Evolutionary conservation across 2,797 vertebrate species (phyloP).

Genomic region (Epinephelus awoara): DNA sequence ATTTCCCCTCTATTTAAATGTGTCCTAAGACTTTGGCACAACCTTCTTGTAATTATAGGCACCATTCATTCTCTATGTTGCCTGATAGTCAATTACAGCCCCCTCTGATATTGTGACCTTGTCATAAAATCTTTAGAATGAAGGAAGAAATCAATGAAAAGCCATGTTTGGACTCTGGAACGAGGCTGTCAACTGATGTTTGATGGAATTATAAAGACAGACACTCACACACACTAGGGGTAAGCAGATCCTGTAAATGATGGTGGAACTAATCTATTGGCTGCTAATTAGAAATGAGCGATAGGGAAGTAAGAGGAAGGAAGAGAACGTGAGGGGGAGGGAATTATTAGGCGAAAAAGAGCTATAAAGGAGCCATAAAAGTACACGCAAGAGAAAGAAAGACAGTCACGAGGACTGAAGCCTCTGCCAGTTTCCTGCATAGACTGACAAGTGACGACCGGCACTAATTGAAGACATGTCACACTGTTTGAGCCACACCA

Average conservation of each 20-base stretch:
- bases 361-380: conserved; percentile 32
- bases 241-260: conserved; percentile 47
- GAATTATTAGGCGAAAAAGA: conserved; percentile 24
- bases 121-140: conserved; percentile 64
- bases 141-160: conserved; percentile 57
- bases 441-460: conserved; percentile 20
- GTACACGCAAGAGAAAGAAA: conserved; percentile 15
- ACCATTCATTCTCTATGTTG: conserved; percentile 15
- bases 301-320: conserved; percentile 34
- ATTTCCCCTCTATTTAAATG: not conserved
- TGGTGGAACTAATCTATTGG: conserved; percentile 60
- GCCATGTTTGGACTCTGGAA: conserved; percentile 45
- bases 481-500: conserved; percentile 35
- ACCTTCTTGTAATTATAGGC: conserved; percentile 35
- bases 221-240: conserved; percentile 15
- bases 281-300: conserved; percentile 63
- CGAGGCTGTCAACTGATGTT: conserved; percentile 49
- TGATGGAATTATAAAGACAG: conserved; percentile 50
- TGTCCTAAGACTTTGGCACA: conserved; percentile 24
- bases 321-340: not conserved
- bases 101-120: conserved; percentile 46
- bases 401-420: conserved; percentile 32
- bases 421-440: conserved; percentile 26
- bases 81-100: conserved; percentile 33
- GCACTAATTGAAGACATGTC: conserved; percentile 43